A percentile compares a stretch with the other conserved stretches of the same genome.
phyloP scores from a whole-genome alignment of 2,797 vertebrate genomes.

The Picus viridis region DNA sequence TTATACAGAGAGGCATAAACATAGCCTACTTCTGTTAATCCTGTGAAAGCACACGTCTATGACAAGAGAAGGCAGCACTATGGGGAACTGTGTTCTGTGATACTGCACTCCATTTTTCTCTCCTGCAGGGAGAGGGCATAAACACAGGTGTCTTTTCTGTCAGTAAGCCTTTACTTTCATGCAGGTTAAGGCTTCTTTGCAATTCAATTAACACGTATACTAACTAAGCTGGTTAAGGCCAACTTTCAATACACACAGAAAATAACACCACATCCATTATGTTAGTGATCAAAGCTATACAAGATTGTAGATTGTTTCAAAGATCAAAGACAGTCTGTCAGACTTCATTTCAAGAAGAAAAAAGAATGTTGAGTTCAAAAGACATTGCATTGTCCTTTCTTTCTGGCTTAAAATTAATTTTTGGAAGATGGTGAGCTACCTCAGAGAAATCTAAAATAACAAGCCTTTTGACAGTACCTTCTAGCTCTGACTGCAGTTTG shows the following conservation, averaged over 20 bases:
- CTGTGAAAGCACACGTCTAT: neutral
- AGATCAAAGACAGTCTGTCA: conserved; percentile 64
- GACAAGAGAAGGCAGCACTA: neutral
- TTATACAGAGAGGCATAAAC: conserved; percentile 34
- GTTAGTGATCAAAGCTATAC: conserved; percentile 65
- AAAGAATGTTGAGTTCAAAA: conserved; percentile 62
- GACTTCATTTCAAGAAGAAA: conserved; percentile 43
- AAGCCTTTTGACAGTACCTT: conserved; percentile 3
- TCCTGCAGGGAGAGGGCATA: neutral
- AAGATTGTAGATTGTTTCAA: conserved; percentile 57
- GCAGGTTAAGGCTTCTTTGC: conserved; percentile 9
- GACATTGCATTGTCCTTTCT: neutral
- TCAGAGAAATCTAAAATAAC: conserved; percentile 35
- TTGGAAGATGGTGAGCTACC: neutral
- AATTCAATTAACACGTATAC: conserved; percentile 54
- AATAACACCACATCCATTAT: conserved; percentile 59
- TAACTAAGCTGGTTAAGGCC: conserved; percentile 55
- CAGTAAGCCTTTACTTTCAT: neutral
- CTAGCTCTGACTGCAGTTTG: neutral
- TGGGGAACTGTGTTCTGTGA: accelerated
- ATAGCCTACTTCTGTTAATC: conserved; percentile 45
- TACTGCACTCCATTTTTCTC: neutral
- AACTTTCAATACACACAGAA: conserved; percentile 49
- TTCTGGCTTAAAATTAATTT: conserved; percentile 56
- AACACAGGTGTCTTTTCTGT: neutral